Evolutionary conservation across 1,140 invertebrate species (phyloP).

Genomic region (Adelges cooleyi): DNA sequence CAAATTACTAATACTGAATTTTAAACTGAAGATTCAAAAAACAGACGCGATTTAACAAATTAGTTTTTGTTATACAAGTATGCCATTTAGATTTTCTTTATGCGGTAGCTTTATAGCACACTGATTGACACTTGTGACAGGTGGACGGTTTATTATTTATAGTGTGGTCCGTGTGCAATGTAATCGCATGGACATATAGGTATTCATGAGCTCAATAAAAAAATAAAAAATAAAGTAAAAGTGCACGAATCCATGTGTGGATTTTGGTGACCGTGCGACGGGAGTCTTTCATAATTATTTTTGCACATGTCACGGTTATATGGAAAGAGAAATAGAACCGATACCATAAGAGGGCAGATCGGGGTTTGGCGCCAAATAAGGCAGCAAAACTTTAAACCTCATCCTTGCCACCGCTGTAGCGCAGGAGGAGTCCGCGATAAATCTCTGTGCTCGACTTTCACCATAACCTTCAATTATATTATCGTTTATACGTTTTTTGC

Average conservation of each 20-base stretch:
- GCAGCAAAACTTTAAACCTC: slow-evolving; percentile 10
- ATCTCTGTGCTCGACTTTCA: slow-evolving; percentile 7
- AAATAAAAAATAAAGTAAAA: not conserved
- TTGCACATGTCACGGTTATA: slow-evolving; percentile 2
- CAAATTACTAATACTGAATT: no score
- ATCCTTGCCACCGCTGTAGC: slow-evolving; percentile 16
- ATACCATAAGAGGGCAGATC: slow-evolving; percentile 20
- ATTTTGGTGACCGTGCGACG: not conserved
- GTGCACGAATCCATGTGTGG: not conserved
- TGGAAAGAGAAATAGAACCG: slow-evolving; percentile 8
- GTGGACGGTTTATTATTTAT: no score
- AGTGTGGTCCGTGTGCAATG: no score
- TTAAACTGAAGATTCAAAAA: no score
- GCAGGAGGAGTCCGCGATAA: slow-evolving; percentile 8
- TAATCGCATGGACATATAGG: not conserved
- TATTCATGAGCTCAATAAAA: not conserved
- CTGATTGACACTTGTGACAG: no score
- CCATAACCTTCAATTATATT: not conserved
- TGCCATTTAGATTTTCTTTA: no score
- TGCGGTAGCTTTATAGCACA: no score
- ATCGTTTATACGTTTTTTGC: no score
- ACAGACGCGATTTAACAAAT: no score
- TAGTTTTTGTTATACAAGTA: no score
- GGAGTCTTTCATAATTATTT: not conserved
- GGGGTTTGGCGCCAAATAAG: slow-evolving; percentile 16